A percentile compares a stretch with the other conserved stretches of the same genome.
Conservation (phyloP, 2,888 invertebrate genomes). For the Nomada hirtipes region DNA sequence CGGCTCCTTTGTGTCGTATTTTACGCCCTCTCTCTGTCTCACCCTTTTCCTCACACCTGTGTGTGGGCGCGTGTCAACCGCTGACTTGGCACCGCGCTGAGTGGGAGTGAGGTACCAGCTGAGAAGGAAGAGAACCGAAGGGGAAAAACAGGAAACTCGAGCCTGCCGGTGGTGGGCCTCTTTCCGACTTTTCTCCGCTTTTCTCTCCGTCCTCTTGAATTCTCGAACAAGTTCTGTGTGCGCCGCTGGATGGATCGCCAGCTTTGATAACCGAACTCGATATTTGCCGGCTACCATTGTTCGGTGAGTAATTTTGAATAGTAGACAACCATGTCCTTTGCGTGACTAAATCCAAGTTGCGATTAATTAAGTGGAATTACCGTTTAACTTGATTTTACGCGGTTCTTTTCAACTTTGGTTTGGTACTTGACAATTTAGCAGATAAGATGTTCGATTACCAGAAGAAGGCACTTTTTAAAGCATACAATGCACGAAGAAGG, state of each 20-base stretch:
- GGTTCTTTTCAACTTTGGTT: background rate
- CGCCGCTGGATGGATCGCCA: constrained; percentile 56
- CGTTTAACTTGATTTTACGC: constrained; percentile 2
- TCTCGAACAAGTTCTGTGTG: constrained; percentile 43
- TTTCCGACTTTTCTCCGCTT: constrained; percentile 17
- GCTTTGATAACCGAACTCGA: constrained; percentile 54
- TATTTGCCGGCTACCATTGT: constrained; percentile 40
- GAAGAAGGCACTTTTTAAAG: too few relatives aligned
- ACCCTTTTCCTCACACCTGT: constrained; percentile 40
- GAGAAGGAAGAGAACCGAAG: constrained; percentile 17
- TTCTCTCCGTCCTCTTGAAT: constrained; percentile 31
- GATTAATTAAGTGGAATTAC: constrained; percentile 16
- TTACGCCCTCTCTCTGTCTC: constrained; percentile 2
- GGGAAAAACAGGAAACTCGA: constrained; percentile 18
- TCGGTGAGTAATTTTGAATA: constrained; percentile 59
- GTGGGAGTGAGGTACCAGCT: constrained; percentile 9
- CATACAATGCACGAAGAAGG: too few relatives aligned
- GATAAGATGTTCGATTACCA: too few relatives aligned
- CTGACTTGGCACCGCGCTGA: constrained; percentile 25
- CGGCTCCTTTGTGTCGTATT: constrained; percentile 40
- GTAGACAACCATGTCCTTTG: background rate
- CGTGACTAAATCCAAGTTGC: background rate
- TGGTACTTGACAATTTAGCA: background rate
- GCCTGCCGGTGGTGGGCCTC: constrained; percentile 33
- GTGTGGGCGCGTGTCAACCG: constrained; percentile 16